Percentiles rank a stretch among this genome's conserved stretches.
These are phyloP conservation scores for Cyaniris semiargus DNA, from an alignment of 2,888 invertebrate genomes.

Conservation along the genomic window DNA sequence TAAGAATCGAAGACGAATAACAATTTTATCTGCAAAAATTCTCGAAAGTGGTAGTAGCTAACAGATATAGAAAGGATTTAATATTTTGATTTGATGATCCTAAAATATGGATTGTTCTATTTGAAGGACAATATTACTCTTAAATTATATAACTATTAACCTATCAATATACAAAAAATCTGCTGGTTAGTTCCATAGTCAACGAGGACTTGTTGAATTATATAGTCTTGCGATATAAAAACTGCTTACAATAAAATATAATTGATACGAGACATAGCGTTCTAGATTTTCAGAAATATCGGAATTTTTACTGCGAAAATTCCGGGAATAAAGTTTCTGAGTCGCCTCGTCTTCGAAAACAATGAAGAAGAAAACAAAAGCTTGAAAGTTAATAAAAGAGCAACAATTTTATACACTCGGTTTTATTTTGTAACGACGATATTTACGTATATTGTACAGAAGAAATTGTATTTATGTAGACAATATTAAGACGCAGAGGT, in stretches of 20 bases:
- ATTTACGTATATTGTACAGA: constrained; percentile 64
- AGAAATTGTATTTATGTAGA: constrained; percentile 57
- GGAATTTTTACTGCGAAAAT: neutral
- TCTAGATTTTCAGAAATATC: neutral
- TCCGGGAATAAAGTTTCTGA: constrained; percentile 11
- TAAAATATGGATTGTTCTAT: too few species aligned
- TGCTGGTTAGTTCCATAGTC: too few species aligned
- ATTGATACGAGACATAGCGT: constrained; percentile 1
- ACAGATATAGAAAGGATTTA: too few species aligned
- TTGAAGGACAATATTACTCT: too few species aligned
- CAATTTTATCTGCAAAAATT: too few species aligned
- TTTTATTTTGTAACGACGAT: constrained; percentile 70
- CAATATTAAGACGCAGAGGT: constrained; percentile 50
- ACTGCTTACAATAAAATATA: neutral
- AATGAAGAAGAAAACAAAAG: constrained; percentile 32
- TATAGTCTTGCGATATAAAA: neutral
- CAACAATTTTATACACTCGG: constrained; percentile 48
- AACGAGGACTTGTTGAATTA: too few species aligned
- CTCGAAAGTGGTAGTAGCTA: too few species aligned
- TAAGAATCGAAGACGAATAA: too few species aligned
- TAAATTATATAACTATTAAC: too few species aligned
- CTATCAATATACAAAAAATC: too few species aligned
- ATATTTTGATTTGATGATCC: too few species aligned
- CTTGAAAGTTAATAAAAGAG: constrained; percentile 12
- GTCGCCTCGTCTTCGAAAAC: constrained; percentile 17